Conservation (phyloP, 2,888 invertebrate species). For the Euzophera pinguis region DNA sequence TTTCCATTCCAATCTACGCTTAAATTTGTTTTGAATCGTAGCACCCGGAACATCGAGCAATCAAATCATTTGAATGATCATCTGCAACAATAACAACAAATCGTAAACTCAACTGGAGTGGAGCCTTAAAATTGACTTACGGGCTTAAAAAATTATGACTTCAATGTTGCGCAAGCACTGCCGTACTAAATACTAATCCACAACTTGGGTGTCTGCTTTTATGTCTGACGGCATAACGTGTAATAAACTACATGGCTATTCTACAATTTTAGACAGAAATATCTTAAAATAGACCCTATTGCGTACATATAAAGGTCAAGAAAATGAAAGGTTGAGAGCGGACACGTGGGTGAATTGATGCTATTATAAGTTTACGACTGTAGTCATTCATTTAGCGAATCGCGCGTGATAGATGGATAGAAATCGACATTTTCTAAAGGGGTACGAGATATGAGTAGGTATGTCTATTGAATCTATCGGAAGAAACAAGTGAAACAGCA, state of each 20-base stretch:
- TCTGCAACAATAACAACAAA: conserved; percentile 67
- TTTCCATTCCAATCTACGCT: neutral
- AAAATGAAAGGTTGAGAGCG: conserved; percentile 18
- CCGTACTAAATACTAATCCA: conserved; percentile 58
- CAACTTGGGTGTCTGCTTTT: conserved; percentile 77
- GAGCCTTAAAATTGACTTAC: conserved; percentile 64
- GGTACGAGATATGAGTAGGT: conserved; percentile 35
- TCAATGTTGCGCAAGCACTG: conserved; percentile 54
- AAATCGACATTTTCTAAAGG: conserved; percentile 32
- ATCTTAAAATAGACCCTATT: conserved; percentile 36
- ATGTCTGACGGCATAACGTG: conserved; percentile 58
- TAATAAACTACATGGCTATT: conserved; percentile 57
- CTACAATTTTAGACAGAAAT: conserved; percentile 23
- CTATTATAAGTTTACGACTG: conserved; percentile 61
- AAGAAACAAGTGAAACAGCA: neutral
- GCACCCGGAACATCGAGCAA: conserved; percentile 23
- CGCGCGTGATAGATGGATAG: conserved; percentile 49
- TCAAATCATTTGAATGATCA: conserved; percentile 43
- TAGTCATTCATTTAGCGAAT: conserved; percentile 71
- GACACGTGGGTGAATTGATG: conserved; percentile 63
- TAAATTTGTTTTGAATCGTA: neutral
- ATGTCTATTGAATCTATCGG: conserved; percentile 5
- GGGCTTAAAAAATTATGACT: conserved; percentile 36
- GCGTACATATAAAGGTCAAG: conserved; percentile 22
- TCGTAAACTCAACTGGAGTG: conserved; percentile 55